Conservation (phyloP, 2,113 vertebrate genomes). For the Phalacrocorax aristotelis region DNA sequence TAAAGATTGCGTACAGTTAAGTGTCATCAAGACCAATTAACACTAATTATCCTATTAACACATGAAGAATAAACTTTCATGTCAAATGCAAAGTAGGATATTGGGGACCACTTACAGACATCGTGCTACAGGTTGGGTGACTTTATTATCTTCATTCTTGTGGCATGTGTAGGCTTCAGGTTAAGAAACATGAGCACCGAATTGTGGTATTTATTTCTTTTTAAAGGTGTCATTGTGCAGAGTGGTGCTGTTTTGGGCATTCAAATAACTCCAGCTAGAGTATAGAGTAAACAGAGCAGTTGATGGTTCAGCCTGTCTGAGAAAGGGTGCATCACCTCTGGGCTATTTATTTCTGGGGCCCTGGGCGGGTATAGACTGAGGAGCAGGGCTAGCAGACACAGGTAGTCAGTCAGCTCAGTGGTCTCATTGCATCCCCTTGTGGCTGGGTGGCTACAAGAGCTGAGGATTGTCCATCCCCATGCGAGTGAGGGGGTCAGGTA, state of each 20-base stretch:
- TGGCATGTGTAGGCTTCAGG: not conserved
- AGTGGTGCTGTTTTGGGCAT: not conserved
- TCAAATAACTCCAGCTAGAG: not conserved
- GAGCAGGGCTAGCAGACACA: not conserved
- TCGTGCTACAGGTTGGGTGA: not conserved
- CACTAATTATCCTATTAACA: not conserved
- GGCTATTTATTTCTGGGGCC: not conserved
- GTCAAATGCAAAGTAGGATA: not conserved
- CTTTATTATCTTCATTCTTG: not conserved
- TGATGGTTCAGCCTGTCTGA: not conserved
- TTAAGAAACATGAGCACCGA: not conserved
- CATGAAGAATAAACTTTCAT: not conserved
- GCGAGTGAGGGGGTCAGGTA: not conserved
- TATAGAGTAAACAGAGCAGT: not conserved
- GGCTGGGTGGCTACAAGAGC: not conserved
- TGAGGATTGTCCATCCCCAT: not conserved
- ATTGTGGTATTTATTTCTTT: not conserved
- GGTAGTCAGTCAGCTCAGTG: not conserved
- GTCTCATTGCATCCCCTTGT: slow-evolving; percentile 38
- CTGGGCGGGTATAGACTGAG: not conserved
- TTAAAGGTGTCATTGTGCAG: not conserved
- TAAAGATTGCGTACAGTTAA: not conserved
- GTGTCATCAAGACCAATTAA: not conserved
- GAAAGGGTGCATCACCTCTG: not conserved
- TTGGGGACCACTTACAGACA: not conserved